Base-by-base conservation (phyloP, 2,113 vertebrate genomes). In the Micronycteris hirsuta region DNA sequence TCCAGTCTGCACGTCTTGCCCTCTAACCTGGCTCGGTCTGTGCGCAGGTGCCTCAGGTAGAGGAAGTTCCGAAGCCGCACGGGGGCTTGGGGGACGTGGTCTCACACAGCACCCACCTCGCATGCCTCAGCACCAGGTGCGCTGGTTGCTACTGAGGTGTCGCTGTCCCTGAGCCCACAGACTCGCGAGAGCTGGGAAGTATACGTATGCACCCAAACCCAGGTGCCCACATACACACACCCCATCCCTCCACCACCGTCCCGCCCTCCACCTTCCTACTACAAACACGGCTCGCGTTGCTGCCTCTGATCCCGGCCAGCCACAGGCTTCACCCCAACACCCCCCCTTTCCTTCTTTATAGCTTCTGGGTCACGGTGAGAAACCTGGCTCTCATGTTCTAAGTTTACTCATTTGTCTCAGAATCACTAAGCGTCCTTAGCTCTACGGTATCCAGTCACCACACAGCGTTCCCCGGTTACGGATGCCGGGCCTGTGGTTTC, bases 201-300 rank as follows among this genome's bases (percentile, higher is more conserved):
- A 3, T 12, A 47, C 7, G 0, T 15, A 2, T 17, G 68, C 9
- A 13, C 8, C 2, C 26, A 26, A 47, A 38, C 13, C 33, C 14
- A 4, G 20, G 15, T 28, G 3, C 3, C 84, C 16, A 2, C 1
- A 0, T 16, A 5, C n/a, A 28, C 5, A 1, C 11, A 14, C 76
- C 26, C 26, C 61, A 54, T 38, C 52, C 45, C 0, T 24, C 16
- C 38, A 4, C 17, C n/a, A n/a, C 56, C 7, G 0, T 28, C 7
- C 20, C 11, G 6, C 10, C n/a, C 1, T 17, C 56, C 26, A 0
- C 36, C 7, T 7, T 4, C 5, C 22, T 6, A 12, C 20, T 20
- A 28, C 15, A 43, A 76, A 36, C 16, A 3, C 0, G 36, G 38
- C 20, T 43, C 2, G 0, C 15, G 1, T 11, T 22, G 54, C 28